Evolutionary conservation across 2,797 vertebrate species (phyloP), one percentile per base, ranked within the genome.

Genomic region (Clarias fuscus): DNA sequence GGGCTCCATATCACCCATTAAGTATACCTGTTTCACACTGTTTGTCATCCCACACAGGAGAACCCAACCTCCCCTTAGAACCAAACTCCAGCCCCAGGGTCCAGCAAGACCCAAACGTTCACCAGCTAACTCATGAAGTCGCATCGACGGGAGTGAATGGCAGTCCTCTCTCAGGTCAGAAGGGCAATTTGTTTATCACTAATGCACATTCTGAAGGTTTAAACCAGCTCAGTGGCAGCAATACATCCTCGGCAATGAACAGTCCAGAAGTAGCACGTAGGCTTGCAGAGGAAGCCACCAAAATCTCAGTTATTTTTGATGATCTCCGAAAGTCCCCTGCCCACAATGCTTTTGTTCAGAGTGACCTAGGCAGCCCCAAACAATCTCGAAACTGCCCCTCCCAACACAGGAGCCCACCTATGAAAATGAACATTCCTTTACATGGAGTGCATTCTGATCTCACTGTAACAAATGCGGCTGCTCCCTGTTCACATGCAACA

Each of bases 371-470:
- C 15, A 82, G 91, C 86, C 88, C 90, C 53, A 48, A 59, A 80
- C 75, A 53, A 43, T 84, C 78, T 76, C 33, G 7, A 58, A 53
- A 59, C 56, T 77, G 20, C 61, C 71, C 64, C 27, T 40, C 90
- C 84, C 83, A 90, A 84, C 84, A 77, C 27, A 83, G 92, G 88
- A 68, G 92, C 92, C 90, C 92, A 88, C 90, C 82, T 20, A 90
- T 95, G 14, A 92, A 93, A 83, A 95, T 96, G 95, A 96, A 96
- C 89, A 96, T 96, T 92, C 95, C 95, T 90, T 93, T 96, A 91
- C 93, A 94, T 3, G 91, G 93, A 84, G 90, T 92, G 83, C 89
- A 93, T 82, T 86, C 90, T 90, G 93, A 93, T 89, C 43, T 89
- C 4, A 89, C 92, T 81, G 88, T 90, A 82, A 90, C 89, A 40